Base-by-base conservation (phyloP, 2,113 vertebrate species). In the Redunca redunca region DNA sequence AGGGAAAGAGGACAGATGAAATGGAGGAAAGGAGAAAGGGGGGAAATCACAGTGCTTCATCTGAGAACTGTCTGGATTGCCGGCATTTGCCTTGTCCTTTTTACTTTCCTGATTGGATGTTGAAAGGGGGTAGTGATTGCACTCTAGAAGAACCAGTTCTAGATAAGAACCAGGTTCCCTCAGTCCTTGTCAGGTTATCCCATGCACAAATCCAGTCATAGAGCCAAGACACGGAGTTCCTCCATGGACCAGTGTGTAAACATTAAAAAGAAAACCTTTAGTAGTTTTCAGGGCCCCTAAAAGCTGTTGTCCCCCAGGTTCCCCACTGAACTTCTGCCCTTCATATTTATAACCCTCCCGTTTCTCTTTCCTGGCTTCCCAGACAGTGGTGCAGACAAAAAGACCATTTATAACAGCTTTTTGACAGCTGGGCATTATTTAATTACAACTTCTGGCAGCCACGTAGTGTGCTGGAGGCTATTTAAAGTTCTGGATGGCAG, bases 381-480 rank as follows among this genome's bases (percentile, higher is more conserved):
- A 95, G 98, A 97, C 96, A 97, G 95, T 83, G 87, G 85, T 77
- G 92, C 86, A 98, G 88, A 46, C 97, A 87, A 98, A 98, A 96
- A 74, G 95, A 95, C 93, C 94, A 85, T 98, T 98, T 98, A 94
- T 97, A 98, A 98, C 94, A 97, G 98, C 97, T 97, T 98, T 98
- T 62, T 98, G 98, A 98, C 98, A 97, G 98, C 96, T 95, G 98
- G 98, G 97, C 97, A 98, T 98, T 97, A 98, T 98, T 98, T 98
- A 98, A 98, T 98, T 98, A 98, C 96, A 98, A 91, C 89, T 60
- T 91, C 98, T 96, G 97, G 98, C 97, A 98, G 98, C 98, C 96
- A 97, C 96, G 97, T 94, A 98, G 92, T 96, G 96, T 88, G 94
- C 96, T 57, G 26, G 88, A 93, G 94, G 97, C 96, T 98, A 98